Conservation (phyloP, 2,113 vertebrate genomes). For the Shinisaurus crocodilurus region DNA sequence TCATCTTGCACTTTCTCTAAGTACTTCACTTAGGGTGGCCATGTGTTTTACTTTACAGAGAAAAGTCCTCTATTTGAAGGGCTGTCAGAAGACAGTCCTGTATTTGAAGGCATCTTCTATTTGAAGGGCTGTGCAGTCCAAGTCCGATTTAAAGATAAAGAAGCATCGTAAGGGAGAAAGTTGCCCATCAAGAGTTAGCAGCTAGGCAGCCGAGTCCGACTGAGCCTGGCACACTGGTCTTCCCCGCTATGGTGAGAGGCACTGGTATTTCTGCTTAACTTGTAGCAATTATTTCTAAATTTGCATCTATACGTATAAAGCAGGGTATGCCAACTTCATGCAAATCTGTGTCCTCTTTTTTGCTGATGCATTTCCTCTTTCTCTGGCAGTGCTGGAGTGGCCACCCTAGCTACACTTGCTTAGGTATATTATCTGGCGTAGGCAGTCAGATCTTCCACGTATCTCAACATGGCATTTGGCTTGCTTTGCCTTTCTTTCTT, state of each 20-base stretch:
- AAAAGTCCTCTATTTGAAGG: no score
- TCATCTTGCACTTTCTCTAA: not conserved
- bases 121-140: no score
- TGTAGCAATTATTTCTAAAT: slow-evolving; percentile 1
- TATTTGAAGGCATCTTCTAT: no score
- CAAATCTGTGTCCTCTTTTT: not conserved
- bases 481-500: not conserved
- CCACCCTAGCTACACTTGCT: not conserved
- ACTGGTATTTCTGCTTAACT: not conserved
- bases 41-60: no score
- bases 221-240: not conserved
- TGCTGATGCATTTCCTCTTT: not conserved
- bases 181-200: not conserved
- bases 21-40: not conserved
- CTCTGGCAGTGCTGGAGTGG: not conserved
- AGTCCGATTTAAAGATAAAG: no score
- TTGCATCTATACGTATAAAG: not conserved
- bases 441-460: not conserved
- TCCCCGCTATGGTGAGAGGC: not conserved
- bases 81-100: no score
- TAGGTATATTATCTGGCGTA: not conserved
- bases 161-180: not conserved
- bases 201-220: not conserved
- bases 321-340: not conserved
- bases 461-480: not conserved